Evolutionary conservation across 2,113 vertebrate species (phyloP), one percentile per base, ranked within the genome.

Genomic region (Entomyzon cyanotis): DNA sequence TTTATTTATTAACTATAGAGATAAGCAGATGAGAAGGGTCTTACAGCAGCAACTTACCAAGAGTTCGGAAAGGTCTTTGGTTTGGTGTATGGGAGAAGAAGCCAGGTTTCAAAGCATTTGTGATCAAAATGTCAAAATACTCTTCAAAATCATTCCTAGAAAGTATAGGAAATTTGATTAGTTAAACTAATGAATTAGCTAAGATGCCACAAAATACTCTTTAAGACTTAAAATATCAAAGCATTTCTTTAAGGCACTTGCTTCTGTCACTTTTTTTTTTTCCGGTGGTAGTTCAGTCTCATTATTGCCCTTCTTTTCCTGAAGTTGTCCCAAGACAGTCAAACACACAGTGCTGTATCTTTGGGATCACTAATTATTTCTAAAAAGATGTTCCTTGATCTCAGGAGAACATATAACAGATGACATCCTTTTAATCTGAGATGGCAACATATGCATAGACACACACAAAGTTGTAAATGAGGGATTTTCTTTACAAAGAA

Each of bases 91-190:
- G 97, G 17, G 98, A 99, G 97, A 99, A 99, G 97, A 99, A 99
- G 23, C 99, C 99, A 65, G 99, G 99, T 96, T 99, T 99, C 95
- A 99, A 95, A 81, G 99, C 99, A n/a, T 99, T 99, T 59, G 99
- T 99, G 96, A 99, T 99, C 92, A 99, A 98, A 94, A 99, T 84
- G 37, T 99, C 99, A 98, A 99, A 99, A 94, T 99, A 98, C 69
- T 99, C 98, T 96, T 99, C 98, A 46, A 99, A 99, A 92, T 99
- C 98, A 83, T 98, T 98, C 96, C 99, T 99, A 96, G 56, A 97
- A 98, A 87, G 56, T 30, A 79, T 92, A 93, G 37, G 18, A 92
- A 83, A 92, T 3, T 1, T 55, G 37, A 81, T 49, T n/a, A 93
- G 46, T 31, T 67, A 74, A 76, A 50, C 10, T 10, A 70, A 58